A percentile compares a stretch with the other conserved stretches of the same genome.
These are phyloP conservation scores for Agelas oroides DNA, from an alignment of 37 sponge, comb jelly and placozoan species.

Conservation along the genomic window DNA sequence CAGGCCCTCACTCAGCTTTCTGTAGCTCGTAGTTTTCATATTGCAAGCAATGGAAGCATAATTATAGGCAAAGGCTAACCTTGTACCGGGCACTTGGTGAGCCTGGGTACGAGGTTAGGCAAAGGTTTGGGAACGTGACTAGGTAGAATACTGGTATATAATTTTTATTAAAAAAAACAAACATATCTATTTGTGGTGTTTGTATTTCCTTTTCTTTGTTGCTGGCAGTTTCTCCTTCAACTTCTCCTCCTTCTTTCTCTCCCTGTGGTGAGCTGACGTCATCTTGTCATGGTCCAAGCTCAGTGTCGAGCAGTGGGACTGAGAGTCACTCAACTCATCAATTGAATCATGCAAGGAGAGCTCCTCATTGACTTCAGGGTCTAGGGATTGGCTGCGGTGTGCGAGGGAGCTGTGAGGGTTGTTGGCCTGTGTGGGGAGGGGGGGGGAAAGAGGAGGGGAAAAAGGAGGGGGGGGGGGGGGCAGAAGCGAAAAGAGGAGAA, in stretches of 20 bases:
- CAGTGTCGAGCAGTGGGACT: slow-evolving; percentile 71
- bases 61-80: too few relatives aligned
- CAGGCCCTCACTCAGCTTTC: too few relatives aligned
- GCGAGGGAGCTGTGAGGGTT: slow-evolving; percentile 23
- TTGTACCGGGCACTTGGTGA: too few relatives aligned
- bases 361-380: slow-evolving; percentile 32
- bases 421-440: slow-evolving; percentile 39
- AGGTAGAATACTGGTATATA: too few relatives aligned
- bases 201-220: slow-evolving; percentile 61
- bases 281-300: slow-evolving; percentile 51
- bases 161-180: not conserved
- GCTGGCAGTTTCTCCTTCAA: slow-evolving; percentile 28
- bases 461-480: not conserved
- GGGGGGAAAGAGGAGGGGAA: not conserved
- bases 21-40: too few relatives aligned
- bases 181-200: slow-evolving; percentile 44
- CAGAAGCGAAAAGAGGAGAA: too few relatives aligned
- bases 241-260: slow-evolving; percentile 3
- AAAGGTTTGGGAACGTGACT: too few relatives aligned
- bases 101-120: too few relatives aligned
- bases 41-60: too few relatives aligned
- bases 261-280: slow-evolving; percentile 10
- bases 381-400: not conserved
- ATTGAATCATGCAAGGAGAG: slow-evolving; percentile 51
- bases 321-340: slow-evolving; percentile 63